Conservation (phyloP, 1,140 invertebrate genomes). For the Pseudobourletiella spinata region DNA sequence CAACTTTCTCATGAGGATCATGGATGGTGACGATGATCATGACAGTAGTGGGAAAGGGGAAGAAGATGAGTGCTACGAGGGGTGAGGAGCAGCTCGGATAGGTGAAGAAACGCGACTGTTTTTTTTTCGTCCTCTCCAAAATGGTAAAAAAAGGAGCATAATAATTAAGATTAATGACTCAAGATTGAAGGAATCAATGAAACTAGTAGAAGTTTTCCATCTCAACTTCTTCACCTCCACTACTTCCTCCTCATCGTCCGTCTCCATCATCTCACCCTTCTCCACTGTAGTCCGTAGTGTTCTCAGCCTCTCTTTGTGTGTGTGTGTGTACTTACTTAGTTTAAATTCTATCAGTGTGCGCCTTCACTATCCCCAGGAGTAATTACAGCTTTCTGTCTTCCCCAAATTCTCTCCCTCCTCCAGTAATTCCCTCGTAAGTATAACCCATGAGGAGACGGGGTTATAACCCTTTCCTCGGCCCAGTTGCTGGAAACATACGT, state of each 20-base stretch:
- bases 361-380: constrained; percentile 6
- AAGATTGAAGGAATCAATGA: constrained; percentile 34
- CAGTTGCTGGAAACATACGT: too few species aligned
- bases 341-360: constrained; percentile 9
- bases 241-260: not conserved
- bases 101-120: too few species aligned
- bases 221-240: not conserved
- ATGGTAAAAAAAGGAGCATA: constrained; percentile 15
- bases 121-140: not conserved
- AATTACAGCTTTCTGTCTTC: constrained; percentile 5
- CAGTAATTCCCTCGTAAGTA: too few species aligned
- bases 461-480: too few species aligned
- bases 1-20: too few species aligned
- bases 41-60: too few species aligned
- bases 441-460: too few species aligned
- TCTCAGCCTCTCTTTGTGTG: not conserved
- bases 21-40: too few species aligned
- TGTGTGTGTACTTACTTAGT: not conserved
- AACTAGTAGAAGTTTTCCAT: constrained; percentile 20
- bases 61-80: too few species aligned
- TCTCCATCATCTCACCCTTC: not conserved
- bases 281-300: not conserved
- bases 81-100: too few species aligned
- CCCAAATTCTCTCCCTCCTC: not conserved
- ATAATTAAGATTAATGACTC: constrained; percentile 35